Evolutionary conservation across 1,140 invertebrate species (phyloP).

Genomic region (Drosophila sp.): DNA sequence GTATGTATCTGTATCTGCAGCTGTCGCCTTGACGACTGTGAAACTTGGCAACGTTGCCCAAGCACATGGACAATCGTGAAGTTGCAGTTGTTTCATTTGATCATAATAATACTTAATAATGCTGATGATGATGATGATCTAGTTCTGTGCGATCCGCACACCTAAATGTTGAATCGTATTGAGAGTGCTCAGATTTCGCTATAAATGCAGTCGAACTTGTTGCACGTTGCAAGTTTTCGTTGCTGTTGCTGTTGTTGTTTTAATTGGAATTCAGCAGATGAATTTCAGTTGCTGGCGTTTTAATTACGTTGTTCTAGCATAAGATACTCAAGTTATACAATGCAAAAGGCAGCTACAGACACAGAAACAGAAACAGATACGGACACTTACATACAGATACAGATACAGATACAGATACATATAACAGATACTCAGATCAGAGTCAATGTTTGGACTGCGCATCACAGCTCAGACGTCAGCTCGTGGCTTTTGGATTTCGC

Average conservation of each 20-base stretch:
- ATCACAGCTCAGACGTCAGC: slow-evolving; percentile 20
- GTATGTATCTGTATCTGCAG: slow-evolving; percentile 14
- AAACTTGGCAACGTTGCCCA: slow-evolving; percentile 5
- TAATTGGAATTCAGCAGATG: slow-evolving; percentile 75
- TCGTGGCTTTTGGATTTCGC: slow-evolving; percentile 12
- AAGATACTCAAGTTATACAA: slow-evolving; percentile 19
- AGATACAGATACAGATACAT: slow-evolving; percentile 11
- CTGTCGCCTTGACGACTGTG: neutral
- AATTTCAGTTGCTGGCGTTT: slow-evolving; percentile 72
- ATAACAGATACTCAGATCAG: slow-evolving; percentile 21
- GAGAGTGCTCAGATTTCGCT: slow-evolving; percentile 59
- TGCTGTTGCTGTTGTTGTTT: slow-evolving; percentile 29
- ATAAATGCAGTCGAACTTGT: slow-evolving; percentile 47
- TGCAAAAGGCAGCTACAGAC: slow-evolving; percentile 10
- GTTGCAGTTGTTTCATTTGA: too few species aligned
- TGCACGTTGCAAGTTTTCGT: slow-evolving; percentile 3
- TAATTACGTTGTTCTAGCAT: slow-evolving; percentile 59
- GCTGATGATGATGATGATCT: too few species aligned
- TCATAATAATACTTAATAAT: too few species aligned
- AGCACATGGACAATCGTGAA: too few species aligned
- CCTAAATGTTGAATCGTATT: neutral
- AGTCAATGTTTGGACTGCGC: slow-evolving; percentile 1
- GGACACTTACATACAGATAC: slow-evolving; percentile 22
- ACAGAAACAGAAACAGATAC: slow-evolving; percentile 28
- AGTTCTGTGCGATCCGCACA: too few species aligned